Base-by-base conservation (phyloP, 92 coral and sea anemone genomes). In the Porites rus region DNA sequence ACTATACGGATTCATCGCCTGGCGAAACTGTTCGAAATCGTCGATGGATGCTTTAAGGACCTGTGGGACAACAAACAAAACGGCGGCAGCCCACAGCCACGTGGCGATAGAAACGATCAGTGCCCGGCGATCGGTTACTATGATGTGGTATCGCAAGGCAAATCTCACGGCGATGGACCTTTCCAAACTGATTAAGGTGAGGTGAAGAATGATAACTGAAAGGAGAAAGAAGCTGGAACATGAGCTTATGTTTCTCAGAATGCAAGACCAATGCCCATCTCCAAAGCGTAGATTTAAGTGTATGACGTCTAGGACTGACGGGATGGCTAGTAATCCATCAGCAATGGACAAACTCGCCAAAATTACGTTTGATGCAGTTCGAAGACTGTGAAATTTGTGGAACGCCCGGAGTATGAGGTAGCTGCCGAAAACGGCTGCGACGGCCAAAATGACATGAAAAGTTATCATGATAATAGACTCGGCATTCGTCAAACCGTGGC, bases 261-360 rank as follows among this genome's bases (percentile, higher is more conserved):
- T 22, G 72, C 1, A 4, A n/a, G 28, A 18, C 28, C 14, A 43
- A 50, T 24, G 64, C 50, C 10, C 4, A 52, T 11, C 6, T 20
- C 84, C 19, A 18, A 80, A 20, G 51, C 18, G 9, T 12, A 65
- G 10, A 10, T 13, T 24, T 4, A 53, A 10, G 21, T 13, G 14
- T 24, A 60, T 46, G 21, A 80, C 16, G 19, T 80, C 24, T 20
- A 88, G 73, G 1, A 76, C 7, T 14, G 60, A 75, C 51, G 31
- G 21, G 5, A 76, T 38, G 20, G 72, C 51, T 77, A 83, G 83
- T 12, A 77, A 80, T 13, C 72, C 61, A 28, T 77, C 84, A 12
- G 88, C 86, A 12, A 21, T 65, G 43, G 84, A 74, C 65, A 88
- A 75, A 69, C 91, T 88, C 16, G 83, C 78, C 63, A 88, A 21